Evolutionary conservation across 2,888 invertebrate genomes (phyloP).

Genomic region (Dione vanillae): DNA sequence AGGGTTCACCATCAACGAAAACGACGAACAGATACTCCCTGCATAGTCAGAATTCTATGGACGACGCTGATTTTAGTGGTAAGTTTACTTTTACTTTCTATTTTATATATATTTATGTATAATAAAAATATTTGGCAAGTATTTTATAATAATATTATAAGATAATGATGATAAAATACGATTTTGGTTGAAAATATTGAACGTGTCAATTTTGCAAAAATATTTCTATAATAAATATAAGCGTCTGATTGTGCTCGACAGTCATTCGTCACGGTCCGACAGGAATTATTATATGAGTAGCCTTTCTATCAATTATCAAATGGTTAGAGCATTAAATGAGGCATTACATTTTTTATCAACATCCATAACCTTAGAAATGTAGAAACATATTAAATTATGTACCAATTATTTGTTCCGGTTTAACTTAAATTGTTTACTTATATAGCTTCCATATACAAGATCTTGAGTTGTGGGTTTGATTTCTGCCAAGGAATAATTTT

Average conservation of each 20-base stretch:
- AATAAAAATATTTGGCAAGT: no score
- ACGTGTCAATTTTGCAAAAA: not conserved
- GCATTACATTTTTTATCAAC: constrained; percentile 27
- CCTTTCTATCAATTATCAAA: constrained; percentile 24
- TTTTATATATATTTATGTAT: no score
- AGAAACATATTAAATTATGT: not conserved
- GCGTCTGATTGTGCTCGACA: not conserved
- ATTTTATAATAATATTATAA: no score
- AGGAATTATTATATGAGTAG: constrained; percentile 10
- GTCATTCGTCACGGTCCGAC: not conserved
- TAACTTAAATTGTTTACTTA: not conserved
- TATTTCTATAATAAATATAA: not conserved
- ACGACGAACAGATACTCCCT: constrained; percentile 87
- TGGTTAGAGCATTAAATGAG: constrained; percentile 23
- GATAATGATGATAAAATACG: no score
- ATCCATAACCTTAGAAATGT: constrained; percentile 2
- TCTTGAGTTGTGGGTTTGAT: not conserved
- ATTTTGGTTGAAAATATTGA: no score
- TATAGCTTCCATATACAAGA: not conserved
- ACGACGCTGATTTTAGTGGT: constrained; percentile 90
- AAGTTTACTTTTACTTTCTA: constrained; percentile 52
- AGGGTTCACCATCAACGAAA: constrained; percentile 77
- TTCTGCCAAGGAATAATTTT: not conserved
- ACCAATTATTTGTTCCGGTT: not conserved
- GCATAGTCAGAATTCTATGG: constrained; percentile 89